Evolutionary conservation across 2,113 vertebrate genomes (phyloP), one percentile per base, ranked within the genome.

Genomic region (Chelonoidis abingdonii): DNA sequence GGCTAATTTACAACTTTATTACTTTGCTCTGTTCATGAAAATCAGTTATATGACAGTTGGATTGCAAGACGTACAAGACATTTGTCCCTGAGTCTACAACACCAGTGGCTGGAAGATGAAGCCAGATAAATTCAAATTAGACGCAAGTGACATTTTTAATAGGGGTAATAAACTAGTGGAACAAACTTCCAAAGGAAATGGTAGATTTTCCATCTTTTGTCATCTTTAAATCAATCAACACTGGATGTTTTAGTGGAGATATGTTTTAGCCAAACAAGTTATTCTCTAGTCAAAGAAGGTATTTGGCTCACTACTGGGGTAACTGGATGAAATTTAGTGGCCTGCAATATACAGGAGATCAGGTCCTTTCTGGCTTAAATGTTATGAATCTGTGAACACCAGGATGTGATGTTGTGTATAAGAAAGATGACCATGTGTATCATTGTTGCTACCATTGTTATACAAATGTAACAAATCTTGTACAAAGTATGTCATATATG

Each of bases 41-140:
- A 95, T 96, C 95, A 96, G 96, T 97, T 95, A 92, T 8, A 14
- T 86, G 86, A 94, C 94, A 95, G 83, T 86, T 91, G 93, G 93
- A 95, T 22, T 84, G 72, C 95, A 88, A 95, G 87, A 95, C 69
- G 87, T 95, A 87, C 79, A 76, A 92, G 84, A 76, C 86, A 95
- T 69, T 80, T 38, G 91, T 84, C 88, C 87, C 93, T 86, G 80
- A 1, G 10, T 56, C 41, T 84, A 83, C 47, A 75, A 49, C 79
- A 87, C 54, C 72, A 89, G 31, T 38, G 69, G 6, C 80, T 94
- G 57, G 54, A 95, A 97, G 93, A 5, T 76, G 86, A 95, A 95
- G 94, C 91, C 52, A 92, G 88, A 87, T 89, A 89, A 91, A 69
- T 89, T 92, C 80, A 96, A 92, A 96, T 95, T 94, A 92, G 81